phyloP scores from a whole-genome alignment of 2,888 invertebrate genomes.

The Boloria selene region DNA sequence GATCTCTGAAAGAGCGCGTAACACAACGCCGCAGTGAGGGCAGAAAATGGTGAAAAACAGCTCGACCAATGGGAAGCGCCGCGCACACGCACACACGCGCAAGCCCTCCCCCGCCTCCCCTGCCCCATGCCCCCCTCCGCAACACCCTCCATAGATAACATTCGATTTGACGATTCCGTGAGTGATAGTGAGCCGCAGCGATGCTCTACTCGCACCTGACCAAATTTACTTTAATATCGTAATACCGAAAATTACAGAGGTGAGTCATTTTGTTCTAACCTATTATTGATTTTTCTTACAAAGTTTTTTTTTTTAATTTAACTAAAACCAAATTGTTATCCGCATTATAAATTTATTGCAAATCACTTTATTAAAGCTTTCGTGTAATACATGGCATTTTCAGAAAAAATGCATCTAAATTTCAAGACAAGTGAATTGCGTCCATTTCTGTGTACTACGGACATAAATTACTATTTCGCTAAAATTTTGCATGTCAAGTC shows the following conservation, averaged over 20 bases:
- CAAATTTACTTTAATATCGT: conserved; percentile 24
- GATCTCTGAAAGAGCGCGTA: conserved; percentile 35
- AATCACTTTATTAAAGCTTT: too few species aligned
- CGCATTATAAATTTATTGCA: too few species aligned
- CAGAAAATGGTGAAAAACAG: conserved; percentile 44
- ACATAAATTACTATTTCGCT: too few species aligned
- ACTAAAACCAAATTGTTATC: not conserved
- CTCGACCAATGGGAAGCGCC: conserved; percentile 42
- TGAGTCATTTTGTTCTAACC: conserved; percentile 24
- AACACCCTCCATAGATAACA: conserved; percentile 41
- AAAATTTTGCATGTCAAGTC: too few species aligned
- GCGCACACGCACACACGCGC: conserved; percentile 40
- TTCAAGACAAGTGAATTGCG: too few species aligned
- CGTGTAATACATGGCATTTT: too few species aligned
- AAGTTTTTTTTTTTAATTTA: not conserved
- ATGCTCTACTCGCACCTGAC: conserved; percentile 39
- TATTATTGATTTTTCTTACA: not conserved
- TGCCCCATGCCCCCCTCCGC: conserved; percentile 28
- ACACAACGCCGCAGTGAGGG: conserved; percentile 29
- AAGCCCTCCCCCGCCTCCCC: conserved; percentile 24
- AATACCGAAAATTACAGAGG: conserved; percentile 32
- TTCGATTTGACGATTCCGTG: conserved; percentile 45
- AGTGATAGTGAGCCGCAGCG: conserved; percentile 47
- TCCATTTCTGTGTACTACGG: too few species aligned
- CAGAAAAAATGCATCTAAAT: too few species aligned